A percentile compares a stretch with the other conserved stretches of the same genome.
phyloP scores from a whole-genome alignment of 2,113 vertebrate genomes.

The Crotalus tigris region DNA sequence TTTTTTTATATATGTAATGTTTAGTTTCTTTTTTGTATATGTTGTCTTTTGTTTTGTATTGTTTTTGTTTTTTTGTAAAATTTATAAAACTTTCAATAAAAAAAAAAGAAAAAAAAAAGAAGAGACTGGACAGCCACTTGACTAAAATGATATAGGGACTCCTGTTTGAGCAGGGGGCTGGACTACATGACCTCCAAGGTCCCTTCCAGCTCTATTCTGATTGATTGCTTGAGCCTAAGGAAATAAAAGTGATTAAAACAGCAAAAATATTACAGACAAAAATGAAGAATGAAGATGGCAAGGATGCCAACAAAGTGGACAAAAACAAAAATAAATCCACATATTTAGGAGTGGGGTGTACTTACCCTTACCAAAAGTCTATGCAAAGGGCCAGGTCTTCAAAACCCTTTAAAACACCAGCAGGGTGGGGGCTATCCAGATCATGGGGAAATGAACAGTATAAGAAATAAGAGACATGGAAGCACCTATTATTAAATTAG shows the following conservation, averaged over 20 bases:
- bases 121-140: too few species aligned
- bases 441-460: not conserved
- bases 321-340: not conserved
- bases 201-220: too few species aligned
- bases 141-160: too few species aligned
- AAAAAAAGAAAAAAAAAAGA: too few species aligned
- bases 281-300: not conserved
- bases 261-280: not conserved
- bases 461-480: not conserved
- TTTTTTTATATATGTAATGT: too few species aligned
- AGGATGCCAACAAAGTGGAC: not conserved
- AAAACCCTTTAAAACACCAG: not conserved
- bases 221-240: not conserved
- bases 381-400: not conserved
- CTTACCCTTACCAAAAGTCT: not conserved
- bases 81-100: too few species aligned
- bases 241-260: not conserved
- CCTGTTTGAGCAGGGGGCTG: too few species aligned
- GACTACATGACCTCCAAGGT: too few species aligned
- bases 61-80: too few species aligned
- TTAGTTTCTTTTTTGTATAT: too few species aligned
- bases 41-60: too few species aligned
- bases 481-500: not conserved
- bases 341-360: not conserved
- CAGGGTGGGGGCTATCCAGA: not conserved